Evolutionary conservation across 2,797 vertebrate species (phyloP).

Genomic region (Calcarius lapponicus): DNA sequence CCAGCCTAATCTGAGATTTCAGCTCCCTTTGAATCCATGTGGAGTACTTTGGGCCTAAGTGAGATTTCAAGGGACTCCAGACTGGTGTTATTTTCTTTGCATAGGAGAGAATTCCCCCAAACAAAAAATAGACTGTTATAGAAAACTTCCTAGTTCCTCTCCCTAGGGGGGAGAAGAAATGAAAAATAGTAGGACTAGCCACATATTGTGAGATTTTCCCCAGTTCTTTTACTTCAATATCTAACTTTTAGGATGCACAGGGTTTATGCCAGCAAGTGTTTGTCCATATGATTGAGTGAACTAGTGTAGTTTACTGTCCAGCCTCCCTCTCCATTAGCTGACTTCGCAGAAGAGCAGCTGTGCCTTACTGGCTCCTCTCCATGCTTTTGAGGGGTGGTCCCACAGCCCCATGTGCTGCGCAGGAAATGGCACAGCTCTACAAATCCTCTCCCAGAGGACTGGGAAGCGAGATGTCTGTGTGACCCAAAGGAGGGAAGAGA

Average conservation of each 20-base stretch:
- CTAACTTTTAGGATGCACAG: not conserved
- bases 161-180: not conserved
- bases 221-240: not conserved
- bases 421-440: not conserved
- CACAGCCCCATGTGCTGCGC: not conserved
- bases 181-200: not conserved
- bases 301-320: not conserved
- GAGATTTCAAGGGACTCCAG: not conserved
- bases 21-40: not conserved
- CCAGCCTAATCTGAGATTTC: not conserved
- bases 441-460: not conserved
- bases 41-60: not conserved
- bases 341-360: not conserved
- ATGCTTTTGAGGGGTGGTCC: not conserved
- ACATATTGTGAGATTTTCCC: not conserved
- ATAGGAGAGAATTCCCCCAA: not conserved
- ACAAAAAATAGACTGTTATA: not conserved
- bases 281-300: not conserved
- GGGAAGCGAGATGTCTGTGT: not conserved
- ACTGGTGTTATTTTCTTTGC: not conserved
- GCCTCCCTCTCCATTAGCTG: not conserved
- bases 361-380: not conserved
- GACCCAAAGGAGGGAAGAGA: not conserved
- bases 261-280: not conserved
- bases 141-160: not conserved